Evolutionary conservation across 2,888 invertebrate genomes (phyloP), one percentile per base, ranked within the genome.

Genomic region (Ptychoptera albimana): DNA sequence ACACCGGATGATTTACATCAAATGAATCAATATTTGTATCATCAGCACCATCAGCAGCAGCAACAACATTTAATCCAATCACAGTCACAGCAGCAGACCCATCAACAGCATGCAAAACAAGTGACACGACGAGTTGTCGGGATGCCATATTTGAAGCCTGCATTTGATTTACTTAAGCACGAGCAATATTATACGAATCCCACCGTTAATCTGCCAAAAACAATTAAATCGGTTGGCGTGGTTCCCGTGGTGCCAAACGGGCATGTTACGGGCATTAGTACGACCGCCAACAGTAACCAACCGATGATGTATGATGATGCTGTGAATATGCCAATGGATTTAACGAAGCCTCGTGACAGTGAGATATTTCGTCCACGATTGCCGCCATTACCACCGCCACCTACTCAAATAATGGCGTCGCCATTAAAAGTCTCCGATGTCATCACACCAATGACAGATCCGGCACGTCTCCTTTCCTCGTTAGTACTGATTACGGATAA

Each of bases 141-240:
- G 1, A 63, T 63, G 34, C 63, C 63, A 2, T 63, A 61, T 9
- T 62, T 63, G 0, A 64, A 64, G 48, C 62, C 64, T 6, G 63
- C 64, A 2, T 65, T 64, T 37, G 63, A 65, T 47, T 63, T 63
- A 47, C 61, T 63, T 42, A 64, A 64, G 45, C 64, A 63, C 48
- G 64, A 64, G 48, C 63, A 65, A 52, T 65, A 65, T 53, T 65
- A 65, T 46, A 63, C 65, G 6, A 64, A 65, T 52, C 64, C 64
- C 1, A 60, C 59, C 46, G 58, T 63, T 23, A 3, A 23, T 23
- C 7, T 23, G 7, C 23, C 41, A 16, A 41, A 41, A 16, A 11
- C 34, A 15, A 32, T 34, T 34, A 41, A 34, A 34, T n/a, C 7
- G 2, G 14, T 13, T 16, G 8, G 12, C 2, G 8, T 12, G 3